These are phyloP conservation scores for Pimpla rufipes DNA, from an alignment of 2,888 invertebrate species.

Conservation along the genomic window DNA sequence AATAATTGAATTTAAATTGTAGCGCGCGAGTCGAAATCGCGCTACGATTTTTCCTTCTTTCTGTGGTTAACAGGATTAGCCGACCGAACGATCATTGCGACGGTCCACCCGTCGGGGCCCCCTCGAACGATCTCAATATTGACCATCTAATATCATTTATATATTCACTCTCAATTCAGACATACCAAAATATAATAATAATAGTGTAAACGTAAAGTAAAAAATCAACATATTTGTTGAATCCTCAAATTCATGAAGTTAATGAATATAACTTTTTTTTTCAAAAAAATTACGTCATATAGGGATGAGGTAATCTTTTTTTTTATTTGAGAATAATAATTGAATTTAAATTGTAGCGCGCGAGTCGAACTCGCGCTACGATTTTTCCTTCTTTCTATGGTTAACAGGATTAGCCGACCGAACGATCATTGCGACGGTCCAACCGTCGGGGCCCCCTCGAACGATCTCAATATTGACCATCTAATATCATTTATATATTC, in stretches of 20 bases:
- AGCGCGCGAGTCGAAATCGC: constrained; percentile 16
- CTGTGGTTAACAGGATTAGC: constrained; percentile 73
- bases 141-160: neutral
- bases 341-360: no score
- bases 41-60: constrained; percentile 51
- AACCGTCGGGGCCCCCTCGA: neutral
- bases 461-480: neutral
- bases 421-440: constrained; percentile 69
- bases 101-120: neutral
- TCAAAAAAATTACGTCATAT: no score
- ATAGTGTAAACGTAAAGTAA: no score
- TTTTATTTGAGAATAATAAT: no score
- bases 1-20: no score
- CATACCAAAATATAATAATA: no score
- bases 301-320: no score
- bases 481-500: neutral
- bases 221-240: no score
- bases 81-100: constrained; percentile 71
- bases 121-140: neutral
- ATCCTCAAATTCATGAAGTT: no score
- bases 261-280: no score
- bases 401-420: constrained; percentile 74
- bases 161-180: no score
- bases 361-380: constrained; percentile 11
- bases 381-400: constrained; percentile 55